phyloP scores from a whole-genome alignment of 1,140 invertebrate species.

The Orchestia grillus region DNA sequence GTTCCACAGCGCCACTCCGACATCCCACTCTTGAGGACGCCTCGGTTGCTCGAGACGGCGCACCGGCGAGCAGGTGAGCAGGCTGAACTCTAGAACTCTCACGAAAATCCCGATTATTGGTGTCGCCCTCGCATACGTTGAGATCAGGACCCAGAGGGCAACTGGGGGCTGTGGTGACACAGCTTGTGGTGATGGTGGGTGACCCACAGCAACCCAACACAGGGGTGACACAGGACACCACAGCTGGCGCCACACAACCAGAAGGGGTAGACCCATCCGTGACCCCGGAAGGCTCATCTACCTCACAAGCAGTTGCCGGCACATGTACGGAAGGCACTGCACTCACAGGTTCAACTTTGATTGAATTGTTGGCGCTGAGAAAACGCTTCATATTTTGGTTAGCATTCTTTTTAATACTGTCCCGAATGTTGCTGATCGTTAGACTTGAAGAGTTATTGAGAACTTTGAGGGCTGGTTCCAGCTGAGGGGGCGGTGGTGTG shows the following conservation, averaged over 20 bases:
- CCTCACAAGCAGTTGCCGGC: neutral
- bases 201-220: neutral
- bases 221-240: neutral
- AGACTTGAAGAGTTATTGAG: constrained; percentile 12
- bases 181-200: constrained; percentile 1
- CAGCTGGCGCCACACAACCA: neutral
- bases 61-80: neutral
- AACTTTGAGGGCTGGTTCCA: neutral
- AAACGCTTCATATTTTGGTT: constrained; percentile 21
- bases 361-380: constrained; percentile 2
- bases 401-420: constrained; percentile 54
- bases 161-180: neutral
- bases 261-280: neutral
- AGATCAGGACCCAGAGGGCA: neutral
- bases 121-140: neutral
- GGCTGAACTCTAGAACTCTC: neutral
- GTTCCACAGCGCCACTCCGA: neutral
- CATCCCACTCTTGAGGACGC: neutral
- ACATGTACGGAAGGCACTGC: neutral
- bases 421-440: constrained; percentile 23
- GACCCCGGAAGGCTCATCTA: neutral
- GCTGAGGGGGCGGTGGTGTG: neutral
- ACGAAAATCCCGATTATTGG: neutral
- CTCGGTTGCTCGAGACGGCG: neutral
- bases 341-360: neutral